Percentiles rank a stretch among this genome's conserved stretches.
These are phyloP conservation scores for Drosophila atroscutellata DNA, from an alignment of 2,888 invertebrate genomes.

Conservation along the genomic window DNA sequence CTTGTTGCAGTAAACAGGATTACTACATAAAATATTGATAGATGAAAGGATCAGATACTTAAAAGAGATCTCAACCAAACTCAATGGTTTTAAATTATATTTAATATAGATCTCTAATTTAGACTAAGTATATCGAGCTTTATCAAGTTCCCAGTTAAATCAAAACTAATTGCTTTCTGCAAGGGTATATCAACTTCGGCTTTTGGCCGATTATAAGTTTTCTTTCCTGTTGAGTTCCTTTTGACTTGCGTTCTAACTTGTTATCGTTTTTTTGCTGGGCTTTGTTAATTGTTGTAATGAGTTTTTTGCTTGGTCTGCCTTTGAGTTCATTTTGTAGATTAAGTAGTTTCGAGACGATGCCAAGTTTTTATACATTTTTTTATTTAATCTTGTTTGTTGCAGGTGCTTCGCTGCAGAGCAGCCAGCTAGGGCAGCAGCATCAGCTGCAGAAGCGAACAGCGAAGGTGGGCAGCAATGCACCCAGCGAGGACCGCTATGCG, in stretches of 20 bases:
- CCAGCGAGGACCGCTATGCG: slow-evolving; percentile 95
- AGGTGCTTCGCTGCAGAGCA: slow-evolving; percentile 83
- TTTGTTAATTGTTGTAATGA: slow-evolving; percentile 17
- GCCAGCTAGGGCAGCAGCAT: slow-evolving; percentile 51
- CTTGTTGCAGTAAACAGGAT: too few relatives aligned
- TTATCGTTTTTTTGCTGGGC: slow-evolving; percentile 20
- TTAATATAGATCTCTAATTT: background rate
- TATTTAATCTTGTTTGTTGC: slow-evolving; percentile 16
- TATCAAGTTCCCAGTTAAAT: background rate
- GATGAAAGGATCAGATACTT: background rate
- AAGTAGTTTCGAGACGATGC: background rate
- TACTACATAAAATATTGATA: background rate
- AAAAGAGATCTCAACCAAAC: background rate
- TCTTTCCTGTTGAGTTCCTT: slow-evolving; percentile 22
- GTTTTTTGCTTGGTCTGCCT: slow-evolving; percentile 21
- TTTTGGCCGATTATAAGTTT: background rate
- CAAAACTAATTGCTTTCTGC: background rate
- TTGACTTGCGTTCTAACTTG: slow-evolving; percentile 34
- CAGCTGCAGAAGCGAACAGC: slow-evolving; percentile 42
- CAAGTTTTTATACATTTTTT: background rate
- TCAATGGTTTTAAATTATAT: background rate
- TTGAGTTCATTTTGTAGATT: slow-evolving; percentile 15
- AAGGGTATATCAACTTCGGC: slow-evolving; percentile 17
- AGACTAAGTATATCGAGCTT: background rate
- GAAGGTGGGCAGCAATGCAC: slow-evolving; percentile 61